phyloP scores from a whole-genome alignment of 1,140 invertebrate species.

The Pseudomyrmex pallidus region DNA sequence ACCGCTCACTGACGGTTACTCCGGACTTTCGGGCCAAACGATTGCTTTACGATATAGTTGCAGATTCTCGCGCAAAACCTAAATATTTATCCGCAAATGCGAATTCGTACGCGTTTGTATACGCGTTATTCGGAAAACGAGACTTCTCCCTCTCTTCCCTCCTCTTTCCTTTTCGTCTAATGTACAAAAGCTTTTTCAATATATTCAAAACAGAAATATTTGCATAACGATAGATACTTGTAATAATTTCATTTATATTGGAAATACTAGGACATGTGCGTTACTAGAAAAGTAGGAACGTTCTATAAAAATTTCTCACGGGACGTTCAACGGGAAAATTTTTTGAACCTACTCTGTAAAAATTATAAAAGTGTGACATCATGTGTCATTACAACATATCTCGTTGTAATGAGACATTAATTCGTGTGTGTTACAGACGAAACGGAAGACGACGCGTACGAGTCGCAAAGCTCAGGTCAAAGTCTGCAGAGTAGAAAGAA shows the following conservation, averaged over 20 bases:
- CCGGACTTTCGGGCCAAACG: conserved; percentile 51
- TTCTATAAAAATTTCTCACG: too few relatives aligned
- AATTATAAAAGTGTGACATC: too few relatives aligned
- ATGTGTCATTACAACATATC: too few relatives aligned
- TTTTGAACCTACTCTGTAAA: neutral
- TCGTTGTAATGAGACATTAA: neutral
- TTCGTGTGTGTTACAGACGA: conserved; percentile 78
- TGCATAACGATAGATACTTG: too few relatives aligned
- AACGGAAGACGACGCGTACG: conserved; percentile 82
- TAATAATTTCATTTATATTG: too few relatives aligned
- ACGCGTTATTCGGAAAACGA: conserved; percentile 42
- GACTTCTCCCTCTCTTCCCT: too few relatives aligned
- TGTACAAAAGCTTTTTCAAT: too few relatives aligned
- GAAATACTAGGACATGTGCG: too few relatives aligned
- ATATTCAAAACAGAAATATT: too few relatives aligned
- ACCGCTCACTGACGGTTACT: conserved; percentile 62
- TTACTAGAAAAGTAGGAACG: too few relatives aligned
- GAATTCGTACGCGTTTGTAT: conserved; percentile 30
- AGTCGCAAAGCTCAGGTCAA: conserved; percentile 80
- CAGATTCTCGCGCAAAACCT: conserved; percentile 65
- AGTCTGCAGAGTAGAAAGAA: conserved; percentile 91
- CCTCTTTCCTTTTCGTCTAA: too few relatives aligned
- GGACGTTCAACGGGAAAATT: too few relatives aligned
- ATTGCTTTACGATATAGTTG: conserved; percentile 67
- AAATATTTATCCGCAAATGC: conserved; percentile 61